Conservation (phyloP, 2,113 vertebrate genomes). For the Prunella himalayana region DNA sequence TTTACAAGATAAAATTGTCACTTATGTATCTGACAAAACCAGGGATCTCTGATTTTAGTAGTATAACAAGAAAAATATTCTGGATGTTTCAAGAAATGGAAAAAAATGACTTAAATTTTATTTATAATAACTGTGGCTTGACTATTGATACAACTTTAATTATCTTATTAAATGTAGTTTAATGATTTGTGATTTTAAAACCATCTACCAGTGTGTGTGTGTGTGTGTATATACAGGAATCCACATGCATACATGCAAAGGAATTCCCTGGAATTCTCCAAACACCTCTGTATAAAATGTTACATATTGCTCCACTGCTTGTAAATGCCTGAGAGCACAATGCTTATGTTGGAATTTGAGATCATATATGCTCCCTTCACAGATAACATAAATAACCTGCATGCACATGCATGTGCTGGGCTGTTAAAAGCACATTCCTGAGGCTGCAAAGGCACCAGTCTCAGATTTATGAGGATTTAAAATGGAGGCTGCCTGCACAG, state of each 20-base stretch:
- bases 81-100: not conserved
- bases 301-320: not conserved
- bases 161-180: not conserved
- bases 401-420: fast-evolving
- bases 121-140: not conserved
- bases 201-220: not conserved
- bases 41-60: not conserved
- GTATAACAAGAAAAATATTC: not conserved
- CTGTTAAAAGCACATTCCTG: not conserved
- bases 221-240: not conserved
- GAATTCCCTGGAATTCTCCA: not conserved
- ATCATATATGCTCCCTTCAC: fast-evolving
- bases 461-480: not conserved
- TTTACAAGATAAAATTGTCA: not conserved
- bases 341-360: not conserved
- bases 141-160: not conserved
- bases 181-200: not conserved
- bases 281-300: not conserved
- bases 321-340: not conserved
- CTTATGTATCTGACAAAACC: not conserved
- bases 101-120: not conserved
- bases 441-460: not conserved
- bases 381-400: not conserved
- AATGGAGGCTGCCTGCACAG: not conserved
- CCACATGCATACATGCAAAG: fast-evolving